Evolutionary conservation across 2,888 invertebrate species (phyloP).

Genomic region (Thelaira solivaga): DNA sequence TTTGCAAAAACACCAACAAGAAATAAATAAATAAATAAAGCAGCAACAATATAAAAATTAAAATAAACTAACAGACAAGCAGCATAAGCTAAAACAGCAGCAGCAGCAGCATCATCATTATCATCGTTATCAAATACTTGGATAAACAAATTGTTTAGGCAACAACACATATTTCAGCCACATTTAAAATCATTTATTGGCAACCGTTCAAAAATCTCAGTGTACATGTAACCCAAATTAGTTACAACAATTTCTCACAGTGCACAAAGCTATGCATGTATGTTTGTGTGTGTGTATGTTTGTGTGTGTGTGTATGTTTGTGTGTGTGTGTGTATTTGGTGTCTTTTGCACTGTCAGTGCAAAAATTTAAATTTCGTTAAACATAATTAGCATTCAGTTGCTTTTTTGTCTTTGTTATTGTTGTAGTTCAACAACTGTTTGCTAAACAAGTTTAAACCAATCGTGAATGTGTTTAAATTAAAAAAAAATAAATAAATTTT

Average conservation of each 20-base stretch:
- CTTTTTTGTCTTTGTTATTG: background rate
- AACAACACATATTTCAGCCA: background rate
- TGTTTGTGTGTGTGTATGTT: too few relatives aligned
- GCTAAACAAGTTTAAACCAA: slow-evolving; percentile 35
- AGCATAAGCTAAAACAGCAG: background rate
- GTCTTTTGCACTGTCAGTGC: background rate
- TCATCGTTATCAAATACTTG: background rate
- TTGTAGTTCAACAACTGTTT: slow-evolving; percentile 20
- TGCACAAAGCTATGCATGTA: too few relatives aligned
- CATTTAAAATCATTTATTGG: background rate
- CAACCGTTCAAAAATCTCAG: slow-evolving; percentile 11
- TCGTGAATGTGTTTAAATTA: slow-evolving; percentile 20
- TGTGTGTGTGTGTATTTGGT: background rate
- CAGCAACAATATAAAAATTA: slow-evolving; percentile 17
- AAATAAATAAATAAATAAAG: background rate
- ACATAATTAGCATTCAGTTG: slow-evolving; percentile 40
- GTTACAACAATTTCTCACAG: slow-evolving; percentile 1
- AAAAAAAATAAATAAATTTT: slow-evolving; percentile 21
- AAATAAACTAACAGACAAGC: background rate
- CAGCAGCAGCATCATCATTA: background rate
- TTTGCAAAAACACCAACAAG: slow-evolving; percentile 45
- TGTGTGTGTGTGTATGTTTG: too few relatives aligned
- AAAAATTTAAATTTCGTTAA: slow-evolving; percentile 31
- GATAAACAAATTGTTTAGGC: background rate
- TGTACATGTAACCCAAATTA: slow-evolving; percentile 2